Conservation (phyloP, 2,888 invertebrate species). For the Orchesella flavescens region DNA sequence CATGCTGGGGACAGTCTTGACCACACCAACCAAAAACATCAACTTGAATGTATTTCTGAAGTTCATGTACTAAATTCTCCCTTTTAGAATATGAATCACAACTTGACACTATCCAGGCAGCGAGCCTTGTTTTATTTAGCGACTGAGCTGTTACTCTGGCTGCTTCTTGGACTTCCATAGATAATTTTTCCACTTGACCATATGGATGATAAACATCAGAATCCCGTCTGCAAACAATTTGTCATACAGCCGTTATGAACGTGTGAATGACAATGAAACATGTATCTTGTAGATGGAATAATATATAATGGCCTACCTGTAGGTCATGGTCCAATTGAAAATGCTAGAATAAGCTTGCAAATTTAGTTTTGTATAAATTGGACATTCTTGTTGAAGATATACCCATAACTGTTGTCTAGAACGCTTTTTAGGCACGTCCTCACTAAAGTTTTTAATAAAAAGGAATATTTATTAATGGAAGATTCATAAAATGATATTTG, state of each 20-base stretch:
- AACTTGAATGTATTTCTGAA: slow-evolving; percentile 43
- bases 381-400: slow-evolving; percentile 38
- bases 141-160: not conserved
- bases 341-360: slow-evolving; percentile 19
- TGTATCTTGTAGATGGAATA: not conserved
- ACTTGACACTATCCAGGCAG: slow-evolving; percentile 61
- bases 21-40: slow-evolving; percentile 65
- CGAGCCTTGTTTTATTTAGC: slow-evolving; percentile 19
- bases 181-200: slow-evolving; percentile 1
- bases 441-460: not conserved
- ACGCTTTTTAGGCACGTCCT: slow-evolving; percentile 6
- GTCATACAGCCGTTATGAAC: not conserved
- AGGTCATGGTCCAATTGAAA: slow-evolving; percentile 57
- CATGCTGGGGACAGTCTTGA: slow-evolving; percentile 6
- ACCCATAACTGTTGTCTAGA: slow-evolving; percentile 35
- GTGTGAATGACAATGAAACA: not conserved
- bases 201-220: slow-evolving; percentile 63
- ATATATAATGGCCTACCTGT: slow-evolving; percentile 16
- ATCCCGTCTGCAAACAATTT: slow-evolving; percentile 23
- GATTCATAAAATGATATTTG: not conserved
- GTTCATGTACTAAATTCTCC: slow-evolving; percentile 46
- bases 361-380: slow-evolving; percentile 26
- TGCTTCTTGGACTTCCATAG: not conserved
- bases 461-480: not conserved
- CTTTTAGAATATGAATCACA: slow-evolving; percentile 51